These are phyloP conservation scores for Meda fulgida DNA, from an alignment of 2,797 vertebrate genomes.

Conservation along the genomic window DNA sequence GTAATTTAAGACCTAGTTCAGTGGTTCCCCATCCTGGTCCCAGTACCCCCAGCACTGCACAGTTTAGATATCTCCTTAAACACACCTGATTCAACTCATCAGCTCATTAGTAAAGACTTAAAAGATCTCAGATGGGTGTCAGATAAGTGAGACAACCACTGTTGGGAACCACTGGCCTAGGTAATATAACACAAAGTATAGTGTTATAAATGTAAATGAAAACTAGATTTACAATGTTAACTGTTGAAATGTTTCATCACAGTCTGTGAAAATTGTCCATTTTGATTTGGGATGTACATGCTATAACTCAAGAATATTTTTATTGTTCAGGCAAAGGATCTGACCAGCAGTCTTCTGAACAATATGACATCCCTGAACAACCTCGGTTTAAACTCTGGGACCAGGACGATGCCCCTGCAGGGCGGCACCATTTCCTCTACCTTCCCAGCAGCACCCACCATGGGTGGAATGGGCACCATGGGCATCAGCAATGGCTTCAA, in stretches of 20 bases:
- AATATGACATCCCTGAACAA: slow-evolving; percentile 88
- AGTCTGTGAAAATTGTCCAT: background rate
- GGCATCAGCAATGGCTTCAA: slow-evolving; percentile 88
- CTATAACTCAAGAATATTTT: background rate
- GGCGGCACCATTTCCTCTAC: slow-evolving; percentile 75
- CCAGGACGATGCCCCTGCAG: slow-evolving; percentile 75
- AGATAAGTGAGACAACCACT: background rate
- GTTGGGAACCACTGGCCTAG: background rate
- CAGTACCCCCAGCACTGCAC: background rate
- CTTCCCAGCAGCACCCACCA: slow-evolving; percentile 78
- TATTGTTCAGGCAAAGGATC: slow-evolving; percentile 87
- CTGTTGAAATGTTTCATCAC: background rate
- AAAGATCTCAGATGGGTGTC: background rate
- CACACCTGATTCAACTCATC: background rate
- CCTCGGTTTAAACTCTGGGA: slow-evolving; percentile 77
- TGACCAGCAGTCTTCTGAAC: slow-evolving; percentile 92
- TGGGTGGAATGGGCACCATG: slow-evolving; percentile 76
- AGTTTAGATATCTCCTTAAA: background rate
- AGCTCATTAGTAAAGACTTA: background rate
- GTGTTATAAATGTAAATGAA: background rate
- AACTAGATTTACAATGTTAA: background rate
- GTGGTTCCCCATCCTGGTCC: background rate
- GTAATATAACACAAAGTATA: background rate
- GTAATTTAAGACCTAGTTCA: background rate
- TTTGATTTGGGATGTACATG: background rate